These are phyloP conservation scores for Galerucella pusilla DNA, from an alignment of 2,888 invertebrate species.

Conservation along the genomic window DNA sequence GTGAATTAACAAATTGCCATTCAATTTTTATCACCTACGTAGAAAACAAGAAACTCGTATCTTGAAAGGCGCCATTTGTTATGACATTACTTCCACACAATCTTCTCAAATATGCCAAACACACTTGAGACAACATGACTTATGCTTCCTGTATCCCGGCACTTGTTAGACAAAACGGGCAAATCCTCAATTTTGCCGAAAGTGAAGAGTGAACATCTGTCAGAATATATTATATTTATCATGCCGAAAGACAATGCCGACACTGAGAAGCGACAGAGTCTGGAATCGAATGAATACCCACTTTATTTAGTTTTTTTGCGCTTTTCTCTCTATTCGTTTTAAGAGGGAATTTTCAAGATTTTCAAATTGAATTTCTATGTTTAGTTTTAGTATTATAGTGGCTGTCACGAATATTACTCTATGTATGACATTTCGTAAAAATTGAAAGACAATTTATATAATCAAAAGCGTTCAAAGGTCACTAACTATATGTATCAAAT, in stretches of 20 bases:
- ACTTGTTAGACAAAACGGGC: slow-evolving; percentile 28
- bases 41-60: too few species aligned
- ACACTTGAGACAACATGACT: slow-evolving; percentile 37
- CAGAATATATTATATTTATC: slow-evolving; percentile 20
- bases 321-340: slow-evolving; percentile 2
- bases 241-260: slow-evolving; percentile 5
- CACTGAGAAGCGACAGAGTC: neutral
- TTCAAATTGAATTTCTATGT: neutral
- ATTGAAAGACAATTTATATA: too few species aligned
- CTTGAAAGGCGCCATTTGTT: slow-evolving; percentile 22
- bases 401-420: neutral
- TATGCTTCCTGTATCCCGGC: slow-evolving; percentile 35
- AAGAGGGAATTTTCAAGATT: slow-evolving; percentile 8
- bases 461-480: too few species aligned
- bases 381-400: neutral
- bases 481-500: too few species aligned
- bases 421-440: neutral
- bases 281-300: neutral
- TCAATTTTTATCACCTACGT: too few species aligned
- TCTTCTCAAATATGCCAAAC: slow-evolving; percentile 36
- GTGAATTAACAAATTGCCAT: too few species aligned
- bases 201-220: slow-evolving; percentile 20
- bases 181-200: slow-evolving; percentile 26
- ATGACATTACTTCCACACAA: slow-evolving; percentile 23
- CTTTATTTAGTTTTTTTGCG: slow-evolving; percentile 6